Percentiles rank a stretch among this genome's conserved stretches.
These are phyloP conservation scores for Doris montereyensis DNA, from an alignment of 2,888 invertebrate genomes.

Conservation along the genomic window DNA sequence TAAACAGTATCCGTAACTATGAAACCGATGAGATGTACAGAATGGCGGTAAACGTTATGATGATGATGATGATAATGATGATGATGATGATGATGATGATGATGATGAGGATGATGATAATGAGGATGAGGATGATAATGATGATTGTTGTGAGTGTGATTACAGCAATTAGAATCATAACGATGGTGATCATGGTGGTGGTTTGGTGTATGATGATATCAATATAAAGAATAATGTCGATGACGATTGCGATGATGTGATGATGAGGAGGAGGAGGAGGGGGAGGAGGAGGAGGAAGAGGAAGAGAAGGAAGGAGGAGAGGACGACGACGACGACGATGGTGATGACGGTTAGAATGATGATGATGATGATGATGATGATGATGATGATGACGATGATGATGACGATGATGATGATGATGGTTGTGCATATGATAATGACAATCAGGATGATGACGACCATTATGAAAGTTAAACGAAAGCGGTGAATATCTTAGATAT, in stretches of 20 bases:
- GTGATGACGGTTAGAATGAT: slow-evolving; percentile 16
- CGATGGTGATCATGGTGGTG: no score
- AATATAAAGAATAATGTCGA: neutral
- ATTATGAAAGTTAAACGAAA: no score
- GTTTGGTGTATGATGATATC: slow-evolving; percentile 4
- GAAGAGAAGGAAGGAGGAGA: neutral
- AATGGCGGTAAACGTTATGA: no score
- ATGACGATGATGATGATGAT: slow-evolving; percentile 12
- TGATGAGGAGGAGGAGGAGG: neutral
- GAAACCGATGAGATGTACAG: no score
- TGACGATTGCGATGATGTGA: neutral
- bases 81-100: no score
- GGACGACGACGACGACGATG: slow-evolving; percentile 13
- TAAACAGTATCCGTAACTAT: no score
- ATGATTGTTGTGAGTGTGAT: no score
- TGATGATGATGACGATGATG: slow-evolving; percentile 12
- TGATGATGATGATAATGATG: no score
- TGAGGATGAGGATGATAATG: no score
- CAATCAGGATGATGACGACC: neutral
- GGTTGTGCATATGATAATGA: slow-evolving; percentile 1
- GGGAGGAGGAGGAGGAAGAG: neutral
- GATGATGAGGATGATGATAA: no score
- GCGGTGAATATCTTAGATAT: no score
- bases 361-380: slow-evolving; percentile 16
- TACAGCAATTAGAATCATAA: no score